phyloP scores from a whole-genome alignment of 2,113 vertebrate genomes.

The Propithecus coquereli region DNA sequence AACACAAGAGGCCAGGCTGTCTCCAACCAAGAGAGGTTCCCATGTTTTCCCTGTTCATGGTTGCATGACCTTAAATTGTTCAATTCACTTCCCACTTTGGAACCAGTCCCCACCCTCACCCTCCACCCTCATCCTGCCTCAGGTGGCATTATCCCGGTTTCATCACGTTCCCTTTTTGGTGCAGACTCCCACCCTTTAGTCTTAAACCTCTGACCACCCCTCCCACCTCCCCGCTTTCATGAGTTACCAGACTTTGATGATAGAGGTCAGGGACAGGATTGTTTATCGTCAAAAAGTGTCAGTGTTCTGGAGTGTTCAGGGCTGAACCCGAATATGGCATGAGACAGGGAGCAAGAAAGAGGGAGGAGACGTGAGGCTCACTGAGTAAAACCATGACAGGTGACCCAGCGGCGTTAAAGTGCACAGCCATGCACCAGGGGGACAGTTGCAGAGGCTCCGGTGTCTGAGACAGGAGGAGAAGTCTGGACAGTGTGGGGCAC shows the following conservation, averaged over 20 bases:
- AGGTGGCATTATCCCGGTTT: background rate
- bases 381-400: rapidly evolving
- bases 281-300: background rate
- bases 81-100: background rate
- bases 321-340: background rate
- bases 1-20: background rate
- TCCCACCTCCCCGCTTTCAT: background rate
- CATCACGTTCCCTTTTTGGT: background rate
- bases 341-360: background rate
- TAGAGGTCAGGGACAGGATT: background rate
- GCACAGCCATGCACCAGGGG: background rate
- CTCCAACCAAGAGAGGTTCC: background rate
- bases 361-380: background rate
- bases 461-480: background rate
- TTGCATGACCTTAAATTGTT: background rate
- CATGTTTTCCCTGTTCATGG: background rate
- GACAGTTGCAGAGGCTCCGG: background rate
- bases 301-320: background rate
- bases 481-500: background rate
- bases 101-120: background rate
- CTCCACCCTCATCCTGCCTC: background rate
- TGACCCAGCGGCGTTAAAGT: rapidly evolving
- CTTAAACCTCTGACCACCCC: background rate
- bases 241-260: background rate
- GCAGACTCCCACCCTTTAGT: background rate